phyloP scores from a whole-genome alignment of 1,140 invertebrate species.

The Saxidomus purpurata region DNA sequence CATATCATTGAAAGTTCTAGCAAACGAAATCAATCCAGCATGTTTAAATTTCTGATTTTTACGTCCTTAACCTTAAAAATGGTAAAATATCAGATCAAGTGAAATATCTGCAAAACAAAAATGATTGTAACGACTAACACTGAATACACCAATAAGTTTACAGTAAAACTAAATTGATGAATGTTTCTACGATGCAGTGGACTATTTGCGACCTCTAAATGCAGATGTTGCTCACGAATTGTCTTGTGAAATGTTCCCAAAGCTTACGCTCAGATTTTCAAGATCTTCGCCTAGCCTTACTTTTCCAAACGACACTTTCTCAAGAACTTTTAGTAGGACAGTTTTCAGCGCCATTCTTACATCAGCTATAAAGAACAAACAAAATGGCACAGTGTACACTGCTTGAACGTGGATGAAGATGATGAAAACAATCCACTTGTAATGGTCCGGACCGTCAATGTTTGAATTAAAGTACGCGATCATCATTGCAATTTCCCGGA shows the following conservation, averaged over 20 bases:
- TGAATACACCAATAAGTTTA: too few relatives aligned
- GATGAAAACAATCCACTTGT: background rate
- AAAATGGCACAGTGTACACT: background rate
- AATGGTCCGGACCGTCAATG: background rate
- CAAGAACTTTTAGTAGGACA: background rate
- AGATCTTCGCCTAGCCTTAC: background rate
- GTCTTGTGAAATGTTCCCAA: background rate
- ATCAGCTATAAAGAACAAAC: slow-evolving; percentile 15
- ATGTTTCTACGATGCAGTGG: too few relatives aligned
- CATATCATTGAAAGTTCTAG: too few relatives aligned
- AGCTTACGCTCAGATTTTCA: slow-evolving; percentile 12
- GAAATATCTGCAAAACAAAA: too few relatives aligned
- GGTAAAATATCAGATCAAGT: too few relatives aligned
- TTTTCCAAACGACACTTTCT: slow-evolving; percentile 24
- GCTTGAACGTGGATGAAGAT: background rate
- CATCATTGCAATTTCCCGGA: background rate
- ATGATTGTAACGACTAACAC: too few relatives aligned
- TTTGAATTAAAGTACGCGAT: background rate
- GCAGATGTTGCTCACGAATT: background rate
- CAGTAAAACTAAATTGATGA: too few relatives aligned
- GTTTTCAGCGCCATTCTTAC: background rate
- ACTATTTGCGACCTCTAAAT: too few relatives aligned
- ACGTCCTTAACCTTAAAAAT: too few relatives aligned
- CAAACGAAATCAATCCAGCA: too few relatives aligned
- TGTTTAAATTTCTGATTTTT: too few relatives aligned